Conservation (phyloP, 2,797 vertebrate genomes). For the Sphenodon punctatus region DNA sequence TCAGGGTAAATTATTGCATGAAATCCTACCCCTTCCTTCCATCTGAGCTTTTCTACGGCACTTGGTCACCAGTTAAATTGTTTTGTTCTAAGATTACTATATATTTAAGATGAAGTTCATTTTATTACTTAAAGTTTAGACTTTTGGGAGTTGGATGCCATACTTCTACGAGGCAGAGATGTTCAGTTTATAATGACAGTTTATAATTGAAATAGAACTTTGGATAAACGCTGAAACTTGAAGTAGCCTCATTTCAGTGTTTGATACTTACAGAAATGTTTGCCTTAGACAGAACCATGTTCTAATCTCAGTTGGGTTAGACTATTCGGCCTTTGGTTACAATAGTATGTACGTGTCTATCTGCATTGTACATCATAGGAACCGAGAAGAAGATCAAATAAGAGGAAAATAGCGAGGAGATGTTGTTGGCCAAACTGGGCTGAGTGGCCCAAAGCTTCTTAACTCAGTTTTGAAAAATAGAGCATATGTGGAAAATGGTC, state of each 20-base stretch:
- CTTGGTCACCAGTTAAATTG: neutral
- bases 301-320: neutral
- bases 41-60: neutral
- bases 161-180: neutral
- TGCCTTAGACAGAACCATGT: neutral
- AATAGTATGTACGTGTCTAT: too few relatives aligned
- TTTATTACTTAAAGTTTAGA: neutral
- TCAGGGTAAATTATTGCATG: neutral
- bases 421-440: too few relatives aligned
- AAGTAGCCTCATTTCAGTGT: neutral
- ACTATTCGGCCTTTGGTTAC: neutral
- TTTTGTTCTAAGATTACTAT: neutral
- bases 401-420: too few relatives aligned
- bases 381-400: too few relatives aligned
- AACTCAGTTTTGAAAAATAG: neutral
- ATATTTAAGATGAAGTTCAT: neutral
- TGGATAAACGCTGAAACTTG: neutral
- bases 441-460: too few relatives aligned
- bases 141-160: constrained; percentile 16
- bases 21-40: neutral
- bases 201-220: constrained; percentile 27
- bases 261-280: neutral
- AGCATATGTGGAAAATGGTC: too few relatives aligned
- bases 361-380: too few relatives aligned
- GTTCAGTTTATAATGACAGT: neutral